Percentiles rank a stretch among this genome's conserved stretches.
Conservation (phyloP, 2,797 vertebrate genomes). For the Smutsia temminckii region DNA sequence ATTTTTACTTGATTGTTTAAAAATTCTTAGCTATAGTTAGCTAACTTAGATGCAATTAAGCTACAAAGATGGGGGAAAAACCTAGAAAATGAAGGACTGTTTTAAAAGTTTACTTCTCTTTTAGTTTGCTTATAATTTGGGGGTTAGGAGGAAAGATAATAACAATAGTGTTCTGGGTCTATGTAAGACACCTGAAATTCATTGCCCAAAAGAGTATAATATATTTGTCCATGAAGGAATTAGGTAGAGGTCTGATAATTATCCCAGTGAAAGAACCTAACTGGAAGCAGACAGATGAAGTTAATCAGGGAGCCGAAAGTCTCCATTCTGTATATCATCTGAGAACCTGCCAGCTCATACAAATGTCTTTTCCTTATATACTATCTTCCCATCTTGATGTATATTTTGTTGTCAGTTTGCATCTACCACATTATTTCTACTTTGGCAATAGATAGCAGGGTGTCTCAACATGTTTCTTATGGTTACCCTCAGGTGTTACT, state of each 20-base stretch:
- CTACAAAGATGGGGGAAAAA: background rate
- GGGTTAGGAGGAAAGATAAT: background rate
- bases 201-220: background rate
- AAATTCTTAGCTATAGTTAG: background rate
- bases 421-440: background rate
- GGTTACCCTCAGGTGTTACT: background rate
- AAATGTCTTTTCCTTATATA: background rate
- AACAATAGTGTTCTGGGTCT: background rate
- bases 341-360: background rate
- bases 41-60: background rate
- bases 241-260: background rate
- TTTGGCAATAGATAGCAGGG: background rate
- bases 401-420: background rate
- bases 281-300: background rate
- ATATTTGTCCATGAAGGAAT: background rate
- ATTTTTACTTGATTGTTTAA: conserved; percentile 25
- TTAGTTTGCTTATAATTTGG: background rate
- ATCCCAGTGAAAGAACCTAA: background rate
- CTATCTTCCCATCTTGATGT: background rate
- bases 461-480: background rate
- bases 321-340: background rate
- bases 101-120: conserved; percentile 11
- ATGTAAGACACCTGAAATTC: background rate
- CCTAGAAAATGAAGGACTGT: background rate
- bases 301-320: background rate